A percentile compares a stretch with the other conserved stretches of the same genome.
Evolutionary conservation across 2,797 vertebrate species (phyloP).

Genomic region (Coluber constrictor): DNA sequence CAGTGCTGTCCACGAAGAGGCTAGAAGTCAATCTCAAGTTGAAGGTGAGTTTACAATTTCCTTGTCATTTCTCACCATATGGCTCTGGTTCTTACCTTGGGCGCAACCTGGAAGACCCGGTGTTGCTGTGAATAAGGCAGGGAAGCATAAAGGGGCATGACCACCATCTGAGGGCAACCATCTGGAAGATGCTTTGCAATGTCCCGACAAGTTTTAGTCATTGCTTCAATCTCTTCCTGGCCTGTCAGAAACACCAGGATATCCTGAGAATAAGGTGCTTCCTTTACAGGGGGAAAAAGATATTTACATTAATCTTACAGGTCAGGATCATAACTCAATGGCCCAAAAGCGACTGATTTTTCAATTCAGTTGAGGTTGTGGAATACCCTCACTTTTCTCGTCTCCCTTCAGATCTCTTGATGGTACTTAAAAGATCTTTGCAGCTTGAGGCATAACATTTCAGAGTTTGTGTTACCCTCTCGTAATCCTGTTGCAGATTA

Average conservation of each 20-base stretch:
- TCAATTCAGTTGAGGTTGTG: neutral
- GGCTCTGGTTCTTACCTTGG: slow-evolving; percentile 77
- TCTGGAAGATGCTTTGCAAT: slow-evolving; percentile 90
- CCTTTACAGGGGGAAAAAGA: slow-evolving; percentile 66
- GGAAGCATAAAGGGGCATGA: slow-evolving; percentile 91
- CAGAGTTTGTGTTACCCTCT: neutral
- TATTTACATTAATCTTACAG: neutral
- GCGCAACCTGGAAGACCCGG: slow-evolving; percentile 86
- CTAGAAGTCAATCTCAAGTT: neutral
- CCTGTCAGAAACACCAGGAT: slow-evolving; percentile 97
- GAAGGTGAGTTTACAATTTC: neutral
- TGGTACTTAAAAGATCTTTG: neutral
- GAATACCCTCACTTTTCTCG: neutral
- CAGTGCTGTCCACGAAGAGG: neutral
- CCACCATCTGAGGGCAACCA: slow-evolving; percentile 78
- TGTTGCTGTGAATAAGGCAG: slow-evolving; percentile 89
- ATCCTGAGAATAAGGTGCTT: slow-evolving; percentile 85
- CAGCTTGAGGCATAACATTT: neutral
- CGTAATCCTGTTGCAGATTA: neutral
- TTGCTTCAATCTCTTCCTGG: slow-evolving; percentile 96
- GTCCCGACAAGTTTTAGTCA: slow-evolving; percentile 91
- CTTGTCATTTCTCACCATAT: neutral
- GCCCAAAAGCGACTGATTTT: neutral
- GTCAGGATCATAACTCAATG: neutral
- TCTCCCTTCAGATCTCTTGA: neutral